Percentiles rank a stretch among this genome's conserved stretches.
Evolutionary conservation across 92 coral and sea anemone genomes (phyloP).

Genomic region (Nematostella vectensis): DNA sequence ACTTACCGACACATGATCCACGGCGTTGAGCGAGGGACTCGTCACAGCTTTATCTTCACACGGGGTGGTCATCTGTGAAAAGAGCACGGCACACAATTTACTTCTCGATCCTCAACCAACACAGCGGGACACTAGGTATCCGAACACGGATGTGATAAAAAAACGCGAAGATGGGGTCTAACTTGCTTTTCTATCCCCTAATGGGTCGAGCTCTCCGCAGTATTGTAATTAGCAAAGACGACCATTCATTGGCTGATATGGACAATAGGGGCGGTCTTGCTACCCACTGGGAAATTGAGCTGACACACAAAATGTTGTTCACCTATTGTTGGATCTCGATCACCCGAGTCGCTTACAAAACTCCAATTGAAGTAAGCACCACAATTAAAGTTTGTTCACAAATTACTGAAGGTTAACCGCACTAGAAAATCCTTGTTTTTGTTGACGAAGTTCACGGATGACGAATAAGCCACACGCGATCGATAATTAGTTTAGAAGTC

Average conservation of each 20-base stretch:
- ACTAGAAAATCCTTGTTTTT: no score
- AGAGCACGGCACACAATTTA: constrained; percentile 1
- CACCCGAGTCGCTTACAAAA: not conserved
- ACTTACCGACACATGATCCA: constrained; percentile 82
- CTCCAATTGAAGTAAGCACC: no score
- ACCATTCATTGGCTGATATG: constrained; percentile 44
- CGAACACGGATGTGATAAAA: not conserved
- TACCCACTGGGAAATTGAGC: constrained; percentile 70
- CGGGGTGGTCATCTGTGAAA: constrained; percentile 78
- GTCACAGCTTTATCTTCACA: constrained; percentile 72
- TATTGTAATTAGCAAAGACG: constrained; percentile 47
- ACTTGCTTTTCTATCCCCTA: constrained; percentile 26
- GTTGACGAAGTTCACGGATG: no score
- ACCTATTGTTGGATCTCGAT: constrained; percentile 15
- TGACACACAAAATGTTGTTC: constrained; percentile 60
- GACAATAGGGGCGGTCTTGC: constrained; percentile 33
- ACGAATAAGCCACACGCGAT: no score
- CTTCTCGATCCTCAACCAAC: not conserved
- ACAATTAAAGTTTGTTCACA: no score
- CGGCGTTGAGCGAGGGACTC: constrained; percentile 65
- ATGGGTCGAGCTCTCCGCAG: constrained; percentile 43
- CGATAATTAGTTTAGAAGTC: no score
- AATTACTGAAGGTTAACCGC: no score
- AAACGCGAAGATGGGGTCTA: not conserved
- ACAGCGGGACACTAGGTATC: no score